A percentile compares a stretch with the other conserved stretches of the same genome.
These are phyloP conservation scores for Tetragonisca angustula DNA, from an alignment of 2,888 invertebrate species.

Conservation along the genomic window DNA sequence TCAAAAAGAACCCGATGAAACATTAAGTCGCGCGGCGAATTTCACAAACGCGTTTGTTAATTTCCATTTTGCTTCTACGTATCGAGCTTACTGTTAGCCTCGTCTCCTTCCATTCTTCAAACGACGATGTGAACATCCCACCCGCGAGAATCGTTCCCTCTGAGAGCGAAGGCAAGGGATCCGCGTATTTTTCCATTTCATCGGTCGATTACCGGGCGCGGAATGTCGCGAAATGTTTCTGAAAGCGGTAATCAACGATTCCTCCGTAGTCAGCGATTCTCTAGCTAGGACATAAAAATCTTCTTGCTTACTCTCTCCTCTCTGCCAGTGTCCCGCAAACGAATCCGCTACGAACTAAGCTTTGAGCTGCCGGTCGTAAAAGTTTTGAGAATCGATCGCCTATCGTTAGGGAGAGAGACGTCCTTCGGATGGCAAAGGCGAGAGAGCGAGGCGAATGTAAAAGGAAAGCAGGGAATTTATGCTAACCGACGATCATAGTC, in stretches of 20 bases:
- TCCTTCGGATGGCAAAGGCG: not conserved
- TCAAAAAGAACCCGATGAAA: too few species aligned
- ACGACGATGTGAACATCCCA: too few species aligned
- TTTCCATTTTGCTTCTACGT: not conserved
- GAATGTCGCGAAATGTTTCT: conserved; percentile 33
- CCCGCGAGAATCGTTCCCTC: not conserved
- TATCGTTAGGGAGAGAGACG: conserved; percentile 22
- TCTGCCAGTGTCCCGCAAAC: not conserved
- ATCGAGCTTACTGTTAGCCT: not conserved
- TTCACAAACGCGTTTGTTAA: conserved; percentile 5
- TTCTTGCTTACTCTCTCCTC: not conserved
- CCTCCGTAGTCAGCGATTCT: conserved; percentile 37
- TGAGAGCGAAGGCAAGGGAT: not conserved
- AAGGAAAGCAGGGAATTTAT: conserved; percentile 49
- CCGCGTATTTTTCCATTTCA: conserved; percentile 38
- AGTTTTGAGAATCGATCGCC: conserved; percentile 53
- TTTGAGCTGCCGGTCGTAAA: conserved; percentile 19
- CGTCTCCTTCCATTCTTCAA: not conserved
- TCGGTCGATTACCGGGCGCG: conserved; percentile 26
- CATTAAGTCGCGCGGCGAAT: too few species aligned
- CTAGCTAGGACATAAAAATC: conserved; percentile 28
- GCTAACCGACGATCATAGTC: conserved; percentile 53
- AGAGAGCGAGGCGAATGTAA: not conserved
- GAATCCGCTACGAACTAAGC: not conserved
- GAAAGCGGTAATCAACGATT: conserved; percentile 57